phyloP scores from a whole-genome alignment of 23 tunicate genomes.

The Trididemnum nubilum region DNA sequence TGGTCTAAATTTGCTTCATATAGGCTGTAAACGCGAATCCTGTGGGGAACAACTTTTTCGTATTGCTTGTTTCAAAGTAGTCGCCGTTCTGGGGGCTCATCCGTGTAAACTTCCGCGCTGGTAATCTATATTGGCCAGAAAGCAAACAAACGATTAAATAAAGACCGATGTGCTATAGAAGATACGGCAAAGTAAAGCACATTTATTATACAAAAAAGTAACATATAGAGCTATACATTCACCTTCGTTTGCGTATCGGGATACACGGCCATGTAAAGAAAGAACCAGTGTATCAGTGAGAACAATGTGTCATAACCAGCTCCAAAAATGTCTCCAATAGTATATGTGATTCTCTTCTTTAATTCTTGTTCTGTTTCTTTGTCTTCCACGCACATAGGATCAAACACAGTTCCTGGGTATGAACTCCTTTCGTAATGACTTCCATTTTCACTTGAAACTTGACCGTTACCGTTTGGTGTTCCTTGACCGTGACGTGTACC shows the following conservation, averaged over 20 bases:
- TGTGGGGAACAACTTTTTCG: too few species aligned
- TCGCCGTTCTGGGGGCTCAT: too few species aligned
- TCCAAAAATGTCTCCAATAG: constrained; percentile 50
- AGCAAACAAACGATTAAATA: too few species aligned
- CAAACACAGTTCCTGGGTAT: not conserved
- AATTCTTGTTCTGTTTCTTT: not conserved
- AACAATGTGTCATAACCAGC: constrained; percentile 61
- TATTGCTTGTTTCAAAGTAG: too few species aligned
- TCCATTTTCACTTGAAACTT: not conserved
- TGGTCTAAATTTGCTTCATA: too few species aligned
- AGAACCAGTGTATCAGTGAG: constrained; percentile 34
- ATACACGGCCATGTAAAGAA: constrained; percentile 51
- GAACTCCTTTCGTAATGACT: too few species aligned
- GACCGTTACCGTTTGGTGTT: not conserved
- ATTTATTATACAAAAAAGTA: not conserved
- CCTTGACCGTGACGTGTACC: not conserved
- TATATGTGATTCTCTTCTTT: constrained; percentile 24
- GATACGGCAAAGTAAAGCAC: not conserved
- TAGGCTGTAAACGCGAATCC: too few species aligned
- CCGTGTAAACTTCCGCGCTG: too few species aligned
- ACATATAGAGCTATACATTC: not conserved
- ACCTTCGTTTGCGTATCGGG: constrained; percentile 52
- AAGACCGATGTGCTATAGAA: too few species aligned
- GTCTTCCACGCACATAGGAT: not conserved
- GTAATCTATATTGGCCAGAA: too few species aligned